Percentiles rank a stretch among this genome's conserved stretches.
These are phyloP conservation scores for Heteromormyrus szaboi DNA, from an alignment of 2,797 vertebrate genomes.

Conservation along the genomic window DNA sequence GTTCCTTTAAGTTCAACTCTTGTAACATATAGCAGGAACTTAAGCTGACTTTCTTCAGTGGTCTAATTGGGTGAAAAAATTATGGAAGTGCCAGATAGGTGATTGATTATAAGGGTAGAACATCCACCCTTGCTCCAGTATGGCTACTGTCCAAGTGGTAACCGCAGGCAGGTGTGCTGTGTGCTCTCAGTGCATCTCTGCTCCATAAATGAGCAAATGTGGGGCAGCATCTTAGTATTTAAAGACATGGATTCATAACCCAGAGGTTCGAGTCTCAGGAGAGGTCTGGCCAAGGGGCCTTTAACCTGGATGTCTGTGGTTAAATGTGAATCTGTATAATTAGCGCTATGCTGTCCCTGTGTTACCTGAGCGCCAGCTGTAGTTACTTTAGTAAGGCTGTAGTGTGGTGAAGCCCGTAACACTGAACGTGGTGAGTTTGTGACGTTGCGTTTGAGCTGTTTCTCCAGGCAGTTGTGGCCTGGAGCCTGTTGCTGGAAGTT, in stretches of 20 bases:
- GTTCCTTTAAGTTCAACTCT: neutral
- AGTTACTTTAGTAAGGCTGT: neutral
- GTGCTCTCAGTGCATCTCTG: neutral
- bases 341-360: neutral
- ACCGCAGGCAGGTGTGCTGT: neutral
- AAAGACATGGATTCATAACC: neutral
- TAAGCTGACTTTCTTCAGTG: neutral
- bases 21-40: neutral
- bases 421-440: neutral
- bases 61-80: neutral
- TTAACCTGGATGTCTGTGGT: neutral
- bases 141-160: neutral
- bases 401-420: neutral
- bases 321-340: neutral
- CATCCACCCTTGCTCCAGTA: neutral
- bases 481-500: neutral
- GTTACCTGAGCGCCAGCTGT: neutral
- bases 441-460: neutral
- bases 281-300: neutral
- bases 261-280: neutral
- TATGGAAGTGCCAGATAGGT: neutral
- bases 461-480: neutral
- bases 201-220: neutral
- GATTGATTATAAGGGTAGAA: neutral
- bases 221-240: neutral